These are phyloP conservation scores for Trissolcus japonicus DNA, from an alignment of 2,888 invertebrate genomes.

Conservation along the genomic window DNA sequence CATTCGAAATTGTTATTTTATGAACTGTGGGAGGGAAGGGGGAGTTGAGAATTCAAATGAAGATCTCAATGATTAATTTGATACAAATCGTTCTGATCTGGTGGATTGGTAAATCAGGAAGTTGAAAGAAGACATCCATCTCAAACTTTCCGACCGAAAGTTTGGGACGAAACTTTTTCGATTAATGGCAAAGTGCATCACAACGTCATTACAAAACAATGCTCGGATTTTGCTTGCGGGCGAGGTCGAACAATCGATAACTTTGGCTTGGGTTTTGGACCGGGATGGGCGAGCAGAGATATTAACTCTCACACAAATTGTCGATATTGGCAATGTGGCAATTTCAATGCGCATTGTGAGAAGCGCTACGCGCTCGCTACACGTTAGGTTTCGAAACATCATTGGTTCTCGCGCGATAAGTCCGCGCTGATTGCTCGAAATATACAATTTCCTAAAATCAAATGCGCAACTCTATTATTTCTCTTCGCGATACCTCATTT, in stretches of 20 bases:
- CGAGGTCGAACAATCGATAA: conserved; percentile 44
- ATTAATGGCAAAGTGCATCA: conserved; percentile 23
- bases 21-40: too few species aligned
- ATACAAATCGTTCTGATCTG: neutral
- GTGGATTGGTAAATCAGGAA: too few species aligned
- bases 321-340: conserved; percentile 51
- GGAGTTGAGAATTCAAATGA: neutral
- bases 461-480: conserved; percentile 29
- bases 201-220: conserved; percentile 39
- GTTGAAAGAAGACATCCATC: too few species aligned
- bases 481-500: conserved; percentile 12
- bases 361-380: conserved; percentile 21
- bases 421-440: conserved; percentile 23
- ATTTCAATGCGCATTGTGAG: conserved; percentile 50
- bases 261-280: conserved; percentile 5
- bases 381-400: conserved; percentile 36
- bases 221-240: conserved; percentile 35
- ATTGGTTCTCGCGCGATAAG: conserved; percentile 32
- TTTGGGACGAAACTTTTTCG: conserved; percentile 29
- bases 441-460: conserved; percentile 37
- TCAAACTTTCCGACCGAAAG: conserved; percentile 5
- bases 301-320: conserved; percentile 50
- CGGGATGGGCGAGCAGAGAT: conserved; percentile 15
- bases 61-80: conserved; percentile 29
- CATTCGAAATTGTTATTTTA: too few species aligned